Percentiles rank a stretch among this genome's conserved stretches.
phyloP scores from a whole-genome alignment of 30 jellyfish, hydroid and myxozoan species.

The Mastigias papua region DNA sequence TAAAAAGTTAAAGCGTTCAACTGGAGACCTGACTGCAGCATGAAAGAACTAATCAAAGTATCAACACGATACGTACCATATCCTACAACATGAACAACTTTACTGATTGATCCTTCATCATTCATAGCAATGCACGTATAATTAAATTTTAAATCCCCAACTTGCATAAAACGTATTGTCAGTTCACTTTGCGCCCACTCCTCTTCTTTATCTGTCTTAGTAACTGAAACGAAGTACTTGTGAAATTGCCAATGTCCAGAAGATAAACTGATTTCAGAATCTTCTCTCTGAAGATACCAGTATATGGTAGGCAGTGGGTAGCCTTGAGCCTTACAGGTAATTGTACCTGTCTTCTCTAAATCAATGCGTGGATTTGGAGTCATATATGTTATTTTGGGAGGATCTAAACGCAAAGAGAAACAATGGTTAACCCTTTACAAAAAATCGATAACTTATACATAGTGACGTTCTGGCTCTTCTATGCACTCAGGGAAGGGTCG shows the following conservation, averaged over 20 bases:
- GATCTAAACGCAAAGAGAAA: constrained; percentile 10
- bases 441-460: too few species aligned
- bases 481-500: too few species aligned
- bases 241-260: constrained; percentile 10
- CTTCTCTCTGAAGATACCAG: constrained; percentile 39
- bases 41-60: too few species aligned
- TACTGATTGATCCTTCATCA: constrained; percentile 37
- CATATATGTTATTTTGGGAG: constrained; percentile 30
- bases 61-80: constrained; percentile 37
- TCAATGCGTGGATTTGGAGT: constrained; percentile 55
- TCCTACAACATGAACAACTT: constrained; percentile 41
- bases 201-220: not conserved
- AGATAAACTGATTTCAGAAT: constrained; percentile 3
- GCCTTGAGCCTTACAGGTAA: constrained; percentile 64
- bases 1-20: too few species aligned
- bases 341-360: constrained; percentile 52
- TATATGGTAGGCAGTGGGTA: constrained; percentile 48
- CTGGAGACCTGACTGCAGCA: too few species aligned
- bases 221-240: constrained; percentile 31
- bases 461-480: too few species aligned
- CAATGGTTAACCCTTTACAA: too few species aligned
- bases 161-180: constrained; percentile 26
- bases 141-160: constrained; percentile 37
- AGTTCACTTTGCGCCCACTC: constrained; percentile 41
- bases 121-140: constrained; percentile 69